These are phyloP conservation scores for Drosophila neocordata DNA, from an alignment of 1,140 invertebrate genomes.

Conservation along the genomic window DNA sequence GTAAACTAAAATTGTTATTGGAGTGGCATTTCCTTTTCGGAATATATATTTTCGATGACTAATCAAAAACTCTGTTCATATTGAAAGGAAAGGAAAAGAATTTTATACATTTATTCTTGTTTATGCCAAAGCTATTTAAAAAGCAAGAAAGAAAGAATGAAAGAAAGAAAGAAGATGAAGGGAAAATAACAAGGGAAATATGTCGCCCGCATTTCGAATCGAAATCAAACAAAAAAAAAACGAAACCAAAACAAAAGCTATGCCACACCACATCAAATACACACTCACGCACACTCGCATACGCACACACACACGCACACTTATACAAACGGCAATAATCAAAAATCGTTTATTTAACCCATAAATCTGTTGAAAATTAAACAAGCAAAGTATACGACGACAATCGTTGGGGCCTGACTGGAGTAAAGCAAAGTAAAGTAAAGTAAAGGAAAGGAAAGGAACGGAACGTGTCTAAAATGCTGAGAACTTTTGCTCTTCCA, in stretches of 20 bases:
- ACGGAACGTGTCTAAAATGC: constrained; percentile 66
- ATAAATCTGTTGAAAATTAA: constrained; percentile 67
- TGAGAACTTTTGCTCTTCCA: constrained; percentile 47
- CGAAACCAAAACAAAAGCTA: constrained; percentile 46
- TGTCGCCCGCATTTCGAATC: constrained; percentile 54
- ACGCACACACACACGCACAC: not conserved
- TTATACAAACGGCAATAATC: constrained; percentile 36
- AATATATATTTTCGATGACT: constrained; percentile 41
- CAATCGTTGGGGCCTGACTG: constrained; percentile 7
- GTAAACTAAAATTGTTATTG: constrained; percentile 31
- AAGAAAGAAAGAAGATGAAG: not conserved
- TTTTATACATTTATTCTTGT: constrained; percentile 20
- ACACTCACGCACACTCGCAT: not conserved
- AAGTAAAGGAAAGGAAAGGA: not conserved
- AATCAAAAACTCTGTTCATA: constrained; percentile 37
- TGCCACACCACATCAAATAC: constrained; percentile 18
- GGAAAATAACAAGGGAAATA: constrained; percentile 29
- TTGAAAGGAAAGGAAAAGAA: not conserved
- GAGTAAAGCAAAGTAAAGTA: constrained; percentile 3
- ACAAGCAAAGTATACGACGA: constrained; percentile 24
- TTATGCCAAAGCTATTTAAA: constrained; percentile 15
- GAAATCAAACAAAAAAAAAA: constrained; percentile 25
- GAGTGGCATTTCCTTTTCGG: constrained; percentile 30
- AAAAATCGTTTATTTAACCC: constrained; percentile 77
- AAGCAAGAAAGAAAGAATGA: not conserved